These are phyloP conservation scores for Sitobion miscanthi DNA, from an alignment of 1,140 invertebrate species.

Conservation along the genomic window DNA sequence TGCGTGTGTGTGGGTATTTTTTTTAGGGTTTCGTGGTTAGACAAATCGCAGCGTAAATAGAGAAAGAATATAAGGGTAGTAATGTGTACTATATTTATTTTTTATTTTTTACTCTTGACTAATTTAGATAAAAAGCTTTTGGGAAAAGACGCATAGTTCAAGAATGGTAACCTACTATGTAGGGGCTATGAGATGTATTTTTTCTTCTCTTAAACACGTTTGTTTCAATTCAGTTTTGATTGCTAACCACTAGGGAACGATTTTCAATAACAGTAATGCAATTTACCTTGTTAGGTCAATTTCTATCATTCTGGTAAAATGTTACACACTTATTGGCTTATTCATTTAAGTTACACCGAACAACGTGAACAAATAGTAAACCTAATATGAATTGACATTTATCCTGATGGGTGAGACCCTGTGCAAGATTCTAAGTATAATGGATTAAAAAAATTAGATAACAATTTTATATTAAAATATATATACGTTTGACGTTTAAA, in stretches of 20 bases:
- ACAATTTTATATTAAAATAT: neutral
- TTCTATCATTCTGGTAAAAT: neutral
- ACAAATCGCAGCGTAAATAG: constrained; percentile 32
- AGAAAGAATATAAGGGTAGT: constrained; percentile 4
- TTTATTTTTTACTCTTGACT: constrained; percentile 49
- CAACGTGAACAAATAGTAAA: constrained; percentile 38
- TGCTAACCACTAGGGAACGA: constrained; percentile 38
- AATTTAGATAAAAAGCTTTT: constrained; percentile 50
- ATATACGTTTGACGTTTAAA: neutral
- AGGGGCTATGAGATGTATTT: neutral
- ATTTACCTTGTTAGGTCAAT: constrained; percentile 29
- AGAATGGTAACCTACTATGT: neutral
- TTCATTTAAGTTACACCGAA: neutral
- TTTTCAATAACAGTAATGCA: constrained; percentile 52
- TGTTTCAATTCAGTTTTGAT: constrained; percentile 55
- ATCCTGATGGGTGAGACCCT: neutral
- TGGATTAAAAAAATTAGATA: neutral
- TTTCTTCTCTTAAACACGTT: constrained; percentile 36
- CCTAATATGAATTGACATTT: constrained; percentile 16
- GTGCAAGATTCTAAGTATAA: neutral
- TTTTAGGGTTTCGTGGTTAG: constrained; percentile 32
- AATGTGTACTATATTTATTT: constrained; percentile 24
- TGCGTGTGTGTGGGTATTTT: neutral
- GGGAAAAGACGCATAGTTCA: constrained; percentile 24
- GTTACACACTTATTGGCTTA: constrained; percentile 32